Conservation (phyloP, 2,888 invertebrate genomes). For the Troilus luridus region DNA sequence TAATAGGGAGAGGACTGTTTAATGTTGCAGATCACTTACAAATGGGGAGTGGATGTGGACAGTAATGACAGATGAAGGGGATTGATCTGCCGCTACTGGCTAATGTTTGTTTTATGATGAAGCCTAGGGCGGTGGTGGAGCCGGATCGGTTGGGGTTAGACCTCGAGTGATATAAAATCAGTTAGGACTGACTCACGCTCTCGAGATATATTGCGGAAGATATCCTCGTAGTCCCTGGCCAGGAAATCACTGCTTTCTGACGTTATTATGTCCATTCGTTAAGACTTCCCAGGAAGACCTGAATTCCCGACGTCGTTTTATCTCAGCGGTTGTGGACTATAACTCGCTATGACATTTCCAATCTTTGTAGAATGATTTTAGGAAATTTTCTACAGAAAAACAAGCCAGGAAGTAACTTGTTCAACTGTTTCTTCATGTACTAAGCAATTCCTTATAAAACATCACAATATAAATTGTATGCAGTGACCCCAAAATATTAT, state of each 20-base stretch:
- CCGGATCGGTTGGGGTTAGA: not conserved
- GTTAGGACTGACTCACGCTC: constrained; percentile 13
- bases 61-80: constrained; percentile 35
- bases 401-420: not conserved
- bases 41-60: constrained; percentile 33
- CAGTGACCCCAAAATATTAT: too few species aligned
- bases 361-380: not conserved
- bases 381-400: not conserved
- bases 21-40: constrained; percentile 34
- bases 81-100: constrained; percentile 18
- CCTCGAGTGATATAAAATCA: not conserved
- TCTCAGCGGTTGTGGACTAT: not conserved
- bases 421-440: too few species aligned
- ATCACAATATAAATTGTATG: too few species aligned
- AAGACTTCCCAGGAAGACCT: not conserved
- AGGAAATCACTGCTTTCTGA: not conserved
- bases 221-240: not conserved
- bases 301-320: not conserved
- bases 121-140: not conserved
- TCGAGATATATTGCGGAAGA: not conserved
- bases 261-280: not conserved
- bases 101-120: constrained; percentile 47
- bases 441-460: too few species aligned
- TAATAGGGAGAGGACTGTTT: constrained; percentile 17
- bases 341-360: not conserved